A percentile compares a stretch with the other conserved stretches of the same genome.
These are phyloP conservation scores for Albula goreensis DNA, from an alignment of 2,113 vertebrate species.

Conservation along the genomic window DNA sequence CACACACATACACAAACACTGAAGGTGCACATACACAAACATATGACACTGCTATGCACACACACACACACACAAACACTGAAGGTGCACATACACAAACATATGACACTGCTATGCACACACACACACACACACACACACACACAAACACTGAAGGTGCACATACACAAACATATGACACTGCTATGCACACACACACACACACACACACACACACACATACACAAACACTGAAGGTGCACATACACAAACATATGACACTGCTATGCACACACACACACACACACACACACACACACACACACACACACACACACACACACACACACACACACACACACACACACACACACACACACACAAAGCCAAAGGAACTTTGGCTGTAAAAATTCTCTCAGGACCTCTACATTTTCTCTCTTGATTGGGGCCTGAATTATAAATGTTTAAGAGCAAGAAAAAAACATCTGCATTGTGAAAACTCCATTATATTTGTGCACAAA, in stretches of 20 bases:
- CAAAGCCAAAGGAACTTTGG: not conserved
- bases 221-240: too few species aligned
- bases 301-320: not conserved
- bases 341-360: not conserved
- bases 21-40: not conserved
- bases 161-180: too few species aligned
- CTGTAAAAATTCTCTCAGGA: not conserved
- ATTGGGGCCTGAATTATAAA: slow-evolving; percentile 68
- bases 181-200: not conserved
- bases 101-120: too few species aligned
- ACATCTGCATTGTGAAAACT: not conserved
- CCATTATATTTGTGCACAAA: not conserved
- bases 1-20: not conserved
- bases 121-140: too few species aligned
- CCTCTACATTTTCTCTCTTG: slow-evolving; percentile 55
- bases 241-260: too few species aligned
- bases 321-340: not conserved
- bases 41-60: not conserved
- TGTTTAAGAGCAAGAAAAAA: not conserved
- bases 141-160: too few species aligned
- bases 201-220: not conserved
- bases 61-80: not conserved
- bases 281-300: too few species aligned
- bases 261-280: not conserved
- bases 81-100: too few species aligned